These are phyloP conservation scores for Esox niger DNA, from an alignment of 2,113 vertebrate species.

Conservation along the genomic window DNA sequence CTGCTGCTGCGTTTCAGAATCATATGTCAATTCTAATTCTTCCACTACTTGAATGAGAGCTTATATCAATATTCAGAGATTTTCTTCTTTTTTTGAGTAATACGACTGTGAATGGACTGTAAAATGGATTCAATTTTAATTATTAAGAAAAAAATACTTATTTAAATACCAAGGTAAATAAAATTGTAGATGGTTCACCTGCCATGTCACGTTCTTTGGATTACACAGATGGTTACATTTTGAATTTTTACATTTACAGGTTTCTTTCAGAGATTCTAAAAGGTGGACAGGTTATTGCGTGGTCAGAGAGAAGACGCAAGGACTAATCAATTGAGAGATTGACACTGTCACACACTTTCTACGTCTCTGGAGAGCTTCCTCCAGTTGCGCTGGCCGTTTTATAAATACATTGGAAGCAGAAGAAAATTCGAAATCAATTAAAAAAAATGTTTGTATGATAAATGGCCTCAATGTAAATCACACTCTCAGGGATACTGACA, in stretches of 20 bases:
- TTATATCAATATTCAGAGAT: constrained; percentile 61
- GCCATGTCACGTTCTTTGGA: constrained; percentile 25
- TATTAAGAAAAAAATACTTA: constrained; percentile 61
- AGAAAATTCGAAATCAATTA: not conserved
- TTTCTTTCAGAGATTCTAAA: no score
- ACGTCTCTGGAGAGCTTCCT: not conserved
- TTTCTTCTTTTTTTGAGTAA: constrained; percentile 43
- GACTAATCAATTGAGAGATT: not conserved
- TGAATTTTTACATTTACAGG: no score
- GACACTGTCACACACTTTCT: not conserved
- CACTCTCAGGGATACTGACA: not conserved
- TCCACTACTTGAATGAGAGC: constrained; percentile 66
- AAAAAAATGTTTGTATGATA: not conserved
- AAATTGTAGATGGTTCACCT: constrained; percentile 58
- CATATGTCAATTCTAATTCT: constrained; percentile 39
- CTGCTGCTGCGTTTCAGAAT: constrained; percentile 63
- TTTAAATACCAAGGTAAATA: constrained; percentile 70
- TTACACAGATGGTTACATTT: no score
- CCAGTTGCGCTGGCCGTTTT: not conserved
- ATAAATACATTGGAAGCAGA: not conserved
- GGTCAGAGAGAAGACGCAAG: no score
- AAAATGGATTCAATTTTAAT: constrained; percentile 62
- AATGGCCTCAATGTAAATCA: constrained; percentile 1
- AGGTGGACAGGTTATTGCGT: no score
- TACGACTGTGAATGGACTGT: constrained; percentile 69